Evolutionary conservation across 2,113 vertebrate species (phyloP), one percentile per base, ranked within the genome.

Genomic region (Clarias macrocephalus): DNA sequence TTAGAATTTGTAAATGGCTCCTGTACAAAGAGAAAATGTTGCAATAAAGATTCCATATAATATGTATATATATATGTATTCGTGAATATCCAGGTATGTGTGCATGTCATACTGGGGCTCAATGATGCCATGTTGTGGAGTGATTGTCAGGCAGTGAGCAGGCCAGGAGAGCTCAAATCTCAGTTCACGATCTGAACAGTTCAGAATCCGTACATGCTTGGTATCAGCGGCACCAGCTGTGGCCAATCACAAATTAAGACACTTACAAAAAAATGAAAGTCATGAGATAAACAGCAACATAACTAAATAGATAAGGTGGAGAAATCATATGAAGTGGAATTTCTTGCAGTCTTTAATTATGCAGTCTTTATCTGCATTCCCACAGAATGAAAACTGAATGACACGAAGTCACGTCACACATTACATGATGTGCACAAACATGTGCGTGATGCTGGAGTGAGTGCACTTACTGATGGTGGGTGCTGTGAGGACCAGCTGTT

Each of bases 101-200:
- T 57, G 16, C 42, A 37, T 70, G 76, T 92, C 96, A 93, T 96
- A 99, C 98, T 96, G 90, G 75, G 98, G 96, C 63, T 96, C 94
- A 2, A 99, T 91, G 84, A 92, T 85, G 88, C 98, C 98, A 70
- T 96, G 96, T 56, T 99, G 97, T 33, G 98, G 98, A 8, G 97
- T 99, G 91, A 99, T 92, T 28, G 97, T 99, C 77, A 99, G 96
- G 88, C 97, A 99, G 90, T 98, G 97, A 79, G 97, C 97, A 3
- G 98, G 98, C 98, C 98, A 99, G 1, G 96, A 98, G 62, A 99
- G 91, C 80, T 99, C 97, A 94, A 98, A 99, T 68, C 91, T 93
- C 92, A 99, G 89, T 18, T 89, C 90, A 85, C 92, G 95, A 10
- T 85, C 90, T 8, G 96, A 96, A 42, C 92, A 93, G 93, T 99